phyloP scores from a whole-genome alignment of 2,113 vertebrate species.

The Hipposideros armiger region DNA sequence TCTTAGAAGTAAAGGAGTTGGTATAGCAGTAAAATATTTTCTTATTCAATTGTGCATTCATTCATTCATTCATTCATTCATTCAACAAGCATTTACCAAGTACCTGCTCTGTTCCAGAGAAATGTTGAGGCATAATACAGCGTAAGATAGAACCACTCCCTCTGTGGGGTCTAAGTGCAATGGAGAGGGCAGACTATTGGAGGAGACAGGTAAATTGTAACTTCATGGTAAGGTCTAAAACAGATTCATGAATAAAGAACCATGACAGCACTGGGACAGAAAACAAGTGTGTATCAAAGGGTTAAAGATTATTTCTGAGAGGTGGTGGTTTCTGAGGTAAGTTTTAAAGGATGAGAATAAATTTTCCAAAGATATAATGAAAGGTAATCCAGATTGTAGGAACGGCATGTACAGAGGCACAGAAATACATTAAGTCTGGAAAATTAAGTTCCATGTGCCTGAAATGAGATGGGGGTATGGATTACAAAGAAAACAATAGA shows the following conservation, averaged over 20 bases:
- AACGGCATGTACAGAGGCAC: neutral
- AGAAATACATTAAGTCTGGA: neutral
- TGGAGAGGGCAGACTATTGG: neutral
- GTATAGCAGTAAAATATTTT: neutral
- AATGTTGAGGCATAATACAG: neutral
- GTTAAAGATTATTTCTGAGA: neutral
- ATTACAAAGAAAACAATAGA: neutral
- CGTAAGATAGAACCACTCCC: neutral
- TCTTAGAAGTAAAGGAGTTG: neutral
- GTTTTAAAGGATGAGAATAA: slow-evolving; percentile 16
- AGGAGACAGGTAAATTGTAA: neutral
- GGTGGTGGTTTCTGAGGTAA: neutral
- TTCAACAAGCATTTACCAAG: neutral
- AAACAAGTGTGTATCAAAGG: neutral
- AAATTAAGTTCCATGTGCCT: neutral
- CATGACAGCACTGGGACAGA: neutral
- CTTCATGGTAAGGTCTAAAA: neutral
- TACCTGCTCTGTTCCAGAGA: neutral
- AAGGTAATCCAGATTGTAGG: neutral
- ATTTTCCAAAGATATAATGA: neutral
- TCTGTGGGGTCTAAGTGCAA: neutral
- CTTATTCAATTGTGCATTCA: neutral
- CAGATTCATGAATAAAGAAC: neutral
- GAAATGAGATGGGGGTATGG: neutral
- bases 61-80: neutral